Conservation (phyloP, 1,140 invertebrate species). For the Leptinotarsa texana region DNA sequence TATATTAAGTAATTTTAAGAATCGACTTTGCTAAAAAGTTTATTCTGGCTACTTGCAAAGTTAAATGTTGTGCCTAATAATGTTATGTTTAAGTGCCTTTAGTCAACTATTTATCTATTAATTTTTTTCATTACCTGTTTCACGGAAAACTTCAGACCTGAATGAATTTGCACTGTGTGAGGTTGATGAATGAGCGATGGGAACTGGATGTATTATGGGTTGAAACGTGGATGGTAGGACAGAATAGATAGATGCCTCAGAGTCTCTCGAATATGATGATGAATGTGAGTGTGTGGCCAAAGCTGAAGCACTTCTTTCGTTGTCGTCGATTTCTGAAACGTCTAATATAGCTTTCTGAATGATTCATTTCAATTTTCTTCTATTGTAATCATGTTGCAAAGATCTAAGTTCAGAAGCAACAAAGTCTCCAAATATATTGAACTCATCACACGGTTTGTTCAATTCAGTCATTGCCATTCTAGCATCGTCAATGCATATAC, state of each 20-base stretch:
- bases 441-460: neutral
- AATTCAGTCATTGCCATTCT: neutral
- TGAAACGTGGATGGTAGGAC: no score
- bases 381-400: constrained; percentile 17
- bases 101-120: neutral
- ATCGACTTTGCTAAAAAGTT: no score
- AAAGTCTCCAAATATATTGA: constrained; percentile 26
- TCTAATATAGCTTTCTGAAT: constrained; percentile 18
- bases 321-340: neutral
- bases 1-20: no score
- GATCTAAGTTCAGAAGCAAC: constrained; percentile 26
- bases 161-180: neutral
- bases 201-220: neutral
- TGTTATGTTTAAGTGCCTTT: no score
- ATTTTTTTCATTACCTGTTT: neutral
- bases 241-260: no score
- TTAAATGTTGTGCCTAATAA: no score
- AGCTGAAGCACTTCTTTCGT: neutral
- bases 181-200: neutral
- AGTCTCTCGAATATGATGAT: neutral
- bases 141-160: neutral
- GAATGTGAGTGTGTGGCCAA: neutral
- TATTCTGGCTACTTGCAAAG: no score
- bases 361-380: constrained; percentile 25
- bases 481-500: neutral